These are phyloP conservation scores for Drosophila recens DNA, from an alignment of 2,888 invertebrate genomes.

Conservation along the genomic window DNA sequence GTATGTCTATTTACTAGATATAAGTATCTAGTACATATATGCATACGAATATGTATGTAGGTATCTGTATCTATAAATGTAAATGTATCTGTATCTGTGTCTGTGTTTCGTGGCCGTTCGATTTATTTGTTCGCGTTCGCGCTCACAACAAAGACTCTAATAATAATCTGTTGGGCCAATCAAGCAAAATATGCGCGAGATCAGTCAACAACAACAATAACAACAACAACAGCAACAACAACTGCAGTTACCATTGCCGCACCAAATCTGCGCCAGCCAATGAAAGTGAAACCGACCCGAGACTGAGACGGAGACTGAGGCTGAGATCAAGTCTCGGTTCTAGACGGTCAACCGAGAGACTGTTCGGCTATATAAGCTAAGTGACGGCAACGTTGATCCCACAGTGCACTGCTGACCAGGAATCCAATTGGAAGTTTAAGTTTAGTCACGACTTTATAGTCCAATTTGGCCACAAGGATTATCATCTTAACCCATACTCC, in stretches of 20 bases:
- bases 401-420: conserved; percentile 84
- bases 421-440: conserved; percentile 86
- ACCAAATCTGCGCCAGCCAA: conserved; percentile 63
- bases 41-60: background rate
- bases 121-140: conserved; percentile 75
- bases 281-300: conserved; percentile 77
- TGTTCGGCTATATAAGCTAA: conserved; percentile 83
- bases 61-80: background rate
- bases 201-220: conserved; percentile 73
- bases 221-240: conserved; percentile 55
- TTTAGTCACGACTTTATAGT: conserved; percentile 83
- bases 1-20: conserved; percentile 21
- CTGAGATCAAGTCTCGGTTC: conserved; percentile 49
- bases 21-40: conserved; percentile 23
- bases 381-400: conserved; percentile 70
- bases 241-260: conserved; percentile 50
- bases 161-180: conserved; percentile 82
- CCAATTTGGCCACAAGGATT: conserved; percentile 82
- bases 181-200: conserved; percentile 82
- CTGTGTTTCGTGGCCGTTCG: conserved; percentile 54
- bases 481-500: conserved; percentile 35
- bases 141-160: conserved; percentile 75
- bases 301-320: conserved; percentile 25
- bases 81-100: background rate
- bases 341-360: conserved; percentile 57